Evolutionary conservation across 2,797 vertebrate species (phyloP).

Genomic region (Eulemur rubriventer): DNA sequence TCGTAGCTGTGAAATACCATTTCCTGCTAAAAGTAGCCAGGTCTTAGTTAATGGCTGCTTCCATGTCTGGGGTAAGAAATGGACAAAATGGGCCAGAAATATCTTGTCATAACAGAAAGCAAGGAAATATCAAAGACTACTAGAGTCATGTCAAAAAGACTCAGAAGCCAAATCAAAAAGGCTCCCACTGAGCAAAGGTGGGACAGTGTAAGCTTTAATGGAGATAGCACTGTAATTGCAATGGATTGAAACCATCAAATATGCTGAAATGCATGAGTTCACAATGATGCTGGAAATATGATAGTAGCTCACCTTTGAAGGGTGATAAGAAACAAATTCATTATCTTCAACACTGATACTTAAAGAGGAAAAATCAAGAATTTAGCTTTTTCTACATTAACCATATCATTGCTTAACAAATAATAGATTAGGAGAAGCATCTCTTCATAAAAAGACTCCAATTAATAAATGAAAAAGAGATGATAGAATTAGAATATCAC

Average conservation of each 20-base stretch:
- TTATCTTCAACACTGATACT: not conserved
- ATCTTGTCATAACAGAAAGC: not conserved
- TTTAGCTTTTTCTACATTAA: not conserved
- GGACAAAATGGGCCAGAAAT: not conserved
- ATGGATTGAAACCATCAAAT: not conserved
- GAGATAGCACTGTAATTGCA: not conserved
- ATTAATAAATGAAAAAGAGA: not conserved
- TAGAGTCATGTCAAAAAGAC: not conserved
- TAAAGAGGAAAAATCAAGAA: not conserved
- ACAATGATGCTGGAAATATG: not conserved
- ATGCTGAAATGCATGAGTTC: not conserved
- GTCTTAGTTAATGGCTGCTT: not conserved
- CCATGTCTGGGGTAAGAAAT: not conserved
- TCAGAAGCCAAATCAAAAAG: not conserved
- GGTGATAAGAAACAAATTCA: not conserved
- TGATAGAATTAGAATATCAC: not conserved
- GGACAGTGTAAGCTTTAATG: not conserved
- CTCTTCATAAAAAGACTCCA: constrained; percentile 7
- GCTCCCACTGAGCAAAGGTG: not conserved
- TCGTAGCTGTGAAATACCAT: not conserved
- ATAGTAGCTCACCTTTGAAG: not conserved
- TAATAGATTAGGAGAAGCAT: not conserved
- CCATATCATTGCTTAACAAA: not conserved
- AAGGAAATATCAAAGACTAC: not conserved
- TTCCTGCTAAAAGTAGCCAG: not conserved